Base-by-base conservation (phyloP, 1,140 invertebrate genomes). In the Cataglyphis hispanica region DNA sequence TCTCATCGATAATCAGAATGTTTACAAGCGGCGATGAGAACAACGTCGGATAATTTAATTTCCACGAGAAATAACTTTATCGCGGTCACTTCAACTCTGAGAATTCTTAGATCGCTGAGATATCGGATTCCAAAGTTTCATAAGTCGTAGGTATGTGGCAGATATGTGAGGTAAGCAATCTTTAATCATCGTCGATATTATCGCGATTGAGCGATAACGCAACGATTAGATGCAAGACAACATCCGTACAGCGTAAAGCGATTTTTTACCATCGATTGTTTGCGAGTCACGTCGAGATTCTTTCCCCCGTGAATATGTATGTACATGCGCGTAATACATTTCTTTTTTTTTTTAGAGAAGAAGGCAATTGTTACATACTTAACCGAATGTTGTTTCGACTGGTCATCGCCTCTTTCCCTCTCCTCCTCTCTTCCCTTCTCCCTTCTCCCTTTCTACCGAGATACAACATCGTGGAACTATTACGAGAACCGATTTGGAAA, bases 391-490 rank as follows among this genome's bases (percentile, higher is more conserved):
- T 53, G 1, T 22, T 87, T 37, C 61, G 64, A 75, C 77, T 86
- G 43, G 86, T 76, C 86, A 61, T 40, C 27, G 72, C 60, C 1
- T 10, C 2, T 8, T 10, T 1, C 8, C 8, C 8, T 8, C 1
- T 10, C 40, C 40, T 10, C 10, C 87, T 87, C 31, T 3, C 27
- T 31, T 31, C 31, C 11, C 11, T 0, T 10, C 11, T 0, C 8
- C 1, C 6, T 6, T 0, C 8, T 10, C 8, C 40, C 40, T 10
- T 10, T 8, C 85, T 88, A 88, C 46, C 85, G 72, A 16, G 81
- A 81, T 78, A 85, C 85, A 67, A 74, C 64, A 86, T 88, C 72
- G 87, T 81, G 63, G 75, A 75, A 86, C 66, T 22, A 61, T 72
- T 83, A 43, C 53, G 61, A 63, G 77, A 83, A 58, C 69, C 77